These are phyloP conservation scores for Cephus rjabovi DNA, from an alignment of 2,888 invertebrate species.

Conservation along the genomic window DNA sequence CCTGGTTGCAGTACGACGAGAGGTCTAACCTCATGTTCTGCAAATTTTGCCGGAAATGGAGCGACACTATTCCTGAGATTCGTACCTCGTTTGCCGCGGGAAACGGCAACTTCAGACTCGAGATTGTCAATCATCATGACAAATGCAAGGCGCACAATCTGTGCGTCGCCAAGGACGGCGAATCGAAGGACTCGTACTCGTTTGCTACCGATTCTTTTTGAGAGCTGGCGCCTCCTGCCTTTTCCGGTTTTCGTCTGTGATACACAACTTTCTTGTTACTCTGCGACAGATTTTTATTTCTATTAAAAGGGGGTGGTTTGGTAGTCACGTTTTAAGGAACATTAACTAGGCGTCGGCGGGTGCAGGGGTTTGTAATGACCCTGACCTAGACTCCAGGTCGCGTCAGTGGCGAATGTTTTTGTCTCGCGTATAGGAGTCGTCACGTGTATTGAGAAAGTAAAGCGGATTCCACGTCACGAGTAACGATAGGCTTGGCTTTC, in stretches of 20 bases:
- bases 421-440: background rate
- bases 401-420: background rate
- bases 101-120: constrained; percentile 80
- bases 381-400: background rate
- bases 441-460: background rate
- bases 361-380: background rate
- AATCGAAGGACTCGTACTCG: constrained; percentile 32
- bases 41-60: constrained; percentile 80
- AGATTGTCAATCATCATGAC: constrained; percentile 84
- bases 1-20: constrained; percentile 81
- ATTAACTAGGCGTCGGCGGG: background rate
- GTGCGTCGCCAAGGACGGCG: constrained; percentile 71
- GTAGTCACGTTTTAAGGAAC: background rate
- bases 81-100: constrained; percentile 85
- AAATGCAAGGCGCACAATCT: constrained; percentile 82
- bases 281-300: too few species aligned
- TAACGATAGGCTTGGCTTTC: background rate
- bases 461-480: background rate
- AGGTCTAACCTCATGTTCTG: constrained; percentile 78
- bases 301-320: background rate
- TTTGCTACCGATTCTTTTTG: background rate
- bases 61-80: constrained; percentile 76
- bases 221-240: background rate
- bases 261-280: too few species aligned
- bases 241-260: too few species aligned